Evolutionary conservation across 1,140 invertebrate genomes (phyloP).

Genomic region (Hypothenemus hampei): DNA sequence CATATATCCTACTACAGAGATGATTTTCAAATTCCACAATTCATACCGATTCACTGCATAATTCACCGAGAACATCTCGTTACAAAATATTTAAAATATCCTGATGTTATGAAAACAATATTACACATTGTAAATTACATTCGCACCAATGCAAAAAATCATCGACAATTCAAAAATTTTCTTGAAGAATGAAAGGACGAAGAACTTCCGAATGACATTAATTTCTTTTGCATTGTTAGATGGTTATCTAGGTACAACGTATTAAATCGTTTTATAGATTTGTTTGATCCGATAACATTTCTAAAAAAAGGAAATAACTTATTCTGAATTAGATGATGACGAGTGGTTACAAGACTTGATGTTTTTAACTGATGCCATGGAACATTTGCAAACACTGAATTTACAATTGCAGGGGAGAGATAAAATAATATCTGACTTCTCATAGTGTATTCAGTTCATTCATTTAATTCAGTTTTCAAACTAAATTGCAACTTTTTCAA

Average conservation of each 20-base stretch:
- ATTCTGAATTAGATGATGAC: no score
- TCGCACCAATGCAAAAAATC: constrained; percentile 18
- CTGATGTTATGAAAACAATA: constrained; percentile 23
- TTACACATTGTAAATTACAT: constrained; percentile 19
- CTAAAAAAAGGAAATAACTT: no score
- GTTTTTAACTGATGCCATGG: constrained; percentile 30
- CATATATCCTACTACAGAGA: no score
- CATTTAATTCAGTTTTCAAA: constrained; percentile 27
- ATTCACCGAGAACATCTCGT: constrained; percentile 30
- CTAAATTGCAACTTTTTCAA: constrained; percentile 23
- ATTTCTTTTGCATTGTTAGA: no score
- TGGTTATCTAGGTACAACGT: no score
- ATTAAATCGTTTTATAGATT: no score
- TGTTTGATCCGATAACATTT: no score
- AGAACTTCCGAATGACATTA: no score
- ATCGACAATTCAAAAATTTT: constrained; percentile 31
- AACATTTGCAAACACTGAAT: constrained; percentile 32
- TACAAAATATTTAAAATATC: constrained; percentile 30
- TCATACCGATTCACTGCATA: constrained; percentile 10
- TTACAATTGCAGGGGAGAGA: constrained; percentile 26
- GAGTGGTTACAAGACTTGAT: constrained; percentile 31
- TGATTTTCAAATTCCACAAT: constrained; percentile 12
- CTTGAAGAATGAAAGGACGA: constrained; percentile 24
- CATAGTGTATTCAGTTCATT: constrained; percentile 17
- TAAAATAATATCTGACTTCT: constrained; percentile 27